Evolutionary conservation across 2,797 vertebrate genomes (phyloP), one percentile per base, ranked within the genome.

Genomic region (Dendrocincla tyrannina): DNA sequence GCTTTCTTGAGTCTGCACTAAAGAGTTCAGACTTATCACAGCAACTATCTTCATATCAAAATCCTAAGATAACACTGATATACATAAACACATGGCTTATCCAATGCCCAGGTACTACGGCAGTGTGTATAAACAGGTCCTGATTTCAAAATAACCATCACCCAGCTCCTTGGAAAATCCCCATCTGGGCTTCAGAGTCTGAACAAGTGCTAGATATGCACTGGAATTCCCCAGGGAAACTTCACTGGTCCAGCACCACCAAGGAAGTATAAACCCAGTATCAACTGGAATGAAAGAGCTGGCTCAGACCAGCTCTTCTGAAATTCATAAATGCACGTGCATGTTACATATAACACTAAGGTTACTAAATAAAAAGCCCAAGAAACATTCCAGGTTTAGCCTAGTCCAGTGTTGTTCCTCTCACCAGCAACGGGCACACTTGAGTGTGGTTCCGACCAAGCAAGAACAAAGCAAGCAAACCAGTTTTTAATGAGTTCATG

Each of bases 391-490:
- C 9, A 8, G 23, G 20, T 49, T 32, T 8, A 17, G 24, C 22
- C 9, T 50, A 63, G 47, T 1, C 24, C 15, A 9, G 15, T 4
- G 7, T 5, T 72, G 37, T 11, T 10, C 33, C 17, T 17, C 37
- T 52, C 23, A 17, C 10, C 4, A 46, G 33, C 8, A 30, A 60
- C 0, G 0, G 0, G 2, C 2, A 10, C 30, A 10, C 18, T 7
- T 0, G 3, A 33, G 10, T 1, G 3, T 3, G 2, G 32, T 27
- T 53, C 52, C 19, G 7, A 60, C n/a, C 20, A 60, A 70, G 44
- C 39, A 63, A 27, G 20, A 32, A 13, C 32, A 32, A 32, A 76
- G 60, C 12, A 44, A 53, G 28, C 55, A 68, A 80, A 39, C 0
- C 41, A 42, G 44, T 13, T 60, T 35, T 46, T 24, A 37, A 17